Percentiles rank a stretch among this genome's conserved stretches.
phyloP scores from a whole-genome alignment of 1,140 invertebrate genomes.

The Drosophila arizonae region DNA sequence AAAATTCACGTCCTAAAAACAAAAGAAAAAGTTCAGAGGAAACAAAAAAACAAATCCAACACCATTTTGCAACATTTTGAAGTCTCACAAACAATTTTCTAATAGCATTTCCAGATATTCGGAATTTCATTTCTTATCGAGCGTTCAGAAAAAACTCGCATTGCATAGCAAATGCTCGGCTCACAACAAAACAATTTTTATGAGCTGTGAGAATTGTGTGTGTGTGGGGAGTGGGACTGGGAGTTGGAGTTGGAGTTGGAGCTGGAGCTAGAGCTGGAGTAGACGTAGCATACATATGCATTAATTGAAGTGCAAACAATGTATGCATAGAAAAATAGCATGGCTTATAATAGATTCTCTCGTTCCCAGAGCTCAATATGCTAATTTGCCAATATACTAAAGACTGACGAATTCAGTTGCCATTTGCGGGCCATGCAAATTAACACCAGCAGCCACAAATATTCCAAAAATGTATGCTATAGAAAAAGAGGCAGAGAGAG shows the following conservation, averaged over 20 bases:
- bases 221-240: neutral
- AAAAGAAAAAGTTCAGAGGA: too few relatives aligned
- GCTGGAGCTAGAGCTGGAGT: too few relatives aligned
- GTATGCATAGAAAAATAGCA: conserved; percentile 45
- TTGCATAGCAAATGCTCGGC: neutral
- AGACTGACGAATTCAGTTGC: conserved; percentile 32
- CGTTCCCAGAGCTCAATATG: conserved; percentile 54
- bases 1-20: too few relatives aligned
- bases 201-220: neutral
- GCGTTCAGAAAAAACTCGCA: neutral
- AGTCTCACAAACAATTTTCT: neutral
- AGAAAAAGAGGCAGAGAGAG: too few relatives aligned
- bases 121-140: neutral
- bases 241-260: too few relatives aligned
- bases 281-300: conserved; percentile 6
- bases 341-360: conserved; percentile 27
- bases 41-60: too few relatives aligned
- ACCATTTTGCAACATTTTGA: neutral
- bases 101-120: conserved; percentile 1
- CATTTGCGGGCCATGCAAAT: conserved; percentile 61
- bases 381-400: conserved; percentile 56
- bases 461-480: neutral
- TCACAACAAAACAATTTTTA: conserved; percentile 5
- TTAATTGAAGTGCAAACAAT: conserved; percentile 62
- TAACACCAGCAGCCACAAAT: conserved; percentile 31